Evolutionary conservation across 2,797 vertebrate genomes (phyloP).

Genomic region (Paramormyrops hopkinsi): DNA sequence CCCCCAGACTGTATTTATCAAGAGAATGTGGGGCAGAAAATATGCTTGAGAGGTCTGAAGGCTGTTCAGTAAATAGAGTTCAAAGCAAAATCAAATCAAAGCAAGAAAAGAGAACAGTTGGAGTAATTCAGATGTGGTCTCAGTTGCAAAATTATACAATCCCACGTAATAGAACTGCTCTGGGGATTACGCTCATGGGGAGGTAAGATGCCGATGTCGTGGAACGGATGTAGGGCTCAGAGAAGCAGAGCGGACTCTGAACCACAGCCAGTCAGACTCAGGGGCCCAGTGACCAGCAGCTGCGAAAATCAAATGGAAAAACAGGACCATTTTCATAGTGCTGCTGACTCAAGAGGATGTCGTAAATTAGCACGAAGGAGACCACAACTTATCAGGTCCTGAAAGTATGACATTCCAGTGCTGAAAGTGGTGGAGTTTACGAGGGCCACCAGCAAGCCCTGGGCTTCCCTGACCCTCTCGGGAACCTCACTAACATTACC

Average conservation of each 20-base stretch:
- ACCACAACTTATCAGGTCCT: not conserved
- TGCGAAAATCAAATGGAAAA: not conserved
- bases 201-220: not conserved
- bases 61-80: slow-evolving; percentile 3
- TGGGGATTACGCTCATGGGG: not conserved
- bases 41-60: not conserved
- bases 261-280: not conserved
- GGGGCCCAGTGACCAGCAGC: not conserved
- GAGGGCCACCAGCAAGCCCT: not conserved
- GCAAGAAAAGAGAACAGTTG: not conserved
- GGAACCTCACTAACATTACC: not conserved
- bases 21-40: not conserved
- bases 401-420: not conserved
- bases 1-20: slow-evolving; percentile 1
- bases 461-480: not conserved
- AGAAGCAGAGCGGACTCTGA: not conserved
- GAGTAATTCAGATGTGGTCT: not conserved
- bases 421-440: slow-evolving; percentile 11
- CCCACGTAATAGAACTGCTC: not conserved
- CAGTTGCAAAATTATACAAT: not conserved
- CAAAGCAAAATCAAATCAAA: not conserved
- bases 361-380: not conserved
- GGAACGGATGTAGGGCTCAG: not conserved
- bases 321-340: not conserved
- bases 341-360: not conserved